These are phyloP conservation scores for Heliconius aoede DNA, from an alignment of 2,888 invertebrate species.

Conservation along the genomic window DNA sequence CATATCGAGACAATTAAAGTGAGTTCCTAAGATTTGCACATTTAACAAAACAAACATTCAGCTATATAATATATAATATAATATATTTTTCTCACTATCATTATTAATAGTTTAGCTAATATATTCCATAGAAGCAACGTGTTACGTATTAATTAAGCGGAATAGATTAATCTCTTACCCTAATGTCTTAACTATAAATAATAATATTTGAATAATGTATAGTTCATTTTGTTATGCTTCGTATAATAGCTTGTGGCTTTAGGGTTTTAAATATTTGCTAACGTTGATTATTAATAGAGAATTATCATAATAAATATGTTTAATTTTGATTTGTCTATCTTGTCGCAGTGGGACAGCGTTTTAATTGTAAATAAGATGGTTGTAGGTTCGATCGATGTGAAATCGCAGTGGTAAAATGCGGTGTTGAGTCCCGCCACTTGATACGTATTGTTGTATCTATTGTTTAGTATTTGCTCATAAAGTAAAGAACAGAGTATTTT, in stretches of 20 bases:
- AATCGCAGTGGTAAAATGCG: no score
- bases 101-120: neutral
- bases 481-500: no score
- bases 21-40: neutral
- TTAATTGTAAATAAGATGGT: no score
- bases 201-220: conserved; percentile 13
- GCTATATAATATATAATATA: neutral
- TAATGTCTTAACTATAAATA: conserved; percentile 10
- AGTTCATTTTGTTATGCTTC: neutral
- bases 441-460: no score
- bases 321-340: no score
- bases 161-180: conserved; percentile 13
- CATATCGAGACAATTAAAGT: neutral
- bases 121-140: conserved; percentile 9
- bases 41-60: neutral
- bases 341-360: no score
- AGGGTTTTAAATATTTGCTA: neutral
- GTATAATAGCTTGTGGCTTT: neutral
- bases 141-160: conserved; percentile 9
- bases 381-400: no score
- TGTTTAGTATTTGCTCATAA: no score
- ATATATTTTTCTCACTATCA: neutral
- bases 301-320: neutral
- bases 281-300: neutral
- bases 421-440: no score